Percentiles rank a stretch among this genome's conserved stretches.
These are phyloP conservation scores for Ornithorhynchus anatinus DNA, from an alignment of 2,113 vertebrate species.

Conservation along the genomic window DNA sequence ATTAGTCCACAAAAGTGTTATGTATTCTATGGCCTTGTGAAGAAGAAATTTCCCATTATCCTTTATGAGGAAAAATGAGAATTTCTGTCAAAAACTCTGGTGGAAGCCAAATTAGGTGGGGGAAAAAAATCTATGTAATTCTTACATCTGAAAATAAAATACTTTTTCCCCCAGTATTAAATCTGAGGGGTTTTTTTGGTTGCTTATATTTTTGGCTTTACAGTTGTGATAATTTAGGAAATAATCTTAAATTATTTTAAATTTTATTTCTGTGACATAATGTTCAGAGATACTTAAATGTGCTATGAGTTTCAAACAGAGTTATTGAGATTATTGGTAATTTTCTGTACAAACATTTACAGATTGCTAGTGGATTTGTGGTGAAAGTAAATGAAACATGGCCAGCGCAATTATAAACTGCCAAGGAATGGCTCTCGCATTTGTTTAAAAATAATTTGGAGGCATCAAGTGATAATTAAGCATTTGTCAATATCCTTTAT, in stretches of 20 bases:
- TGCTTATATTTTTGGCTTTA: background rate
- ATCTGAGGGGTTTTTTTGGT: conserved; percentile 6
- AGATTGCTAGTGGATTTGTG: conserved; percentile 45
- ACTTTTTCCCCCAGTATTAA: background rate
- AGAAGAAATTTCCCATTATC: too few relatives aligned
- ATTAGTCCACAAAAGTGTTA: too few relatives aligned
- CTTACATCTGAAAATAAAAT: background rate
- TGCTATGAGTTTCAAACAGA: conserved; percentile 18
- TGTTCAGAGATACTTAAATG: conserved; percentile 26
- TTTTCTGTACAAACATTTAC: conserved; percentile 25
- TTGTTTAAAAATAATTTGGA: conserved; percentile 26
- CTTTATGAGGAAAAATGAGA: background rate
- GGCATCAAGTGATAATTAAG: background rate
- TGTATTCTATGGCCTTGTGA: too few relatives aligned
- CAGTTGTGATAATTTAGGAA: background rate
- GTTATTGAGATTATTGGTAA: conserved; percentile 25
- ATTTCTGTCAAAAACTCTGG: background rate
- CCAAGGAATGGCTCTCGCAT: conserved; percentile 14
- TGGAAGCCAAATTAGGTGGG: background rate
- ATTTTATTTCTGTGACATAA: background rate
- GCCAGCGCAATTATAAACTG: conserved; percentile 12
- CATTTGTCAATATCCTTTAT: conserved; percentile 40
- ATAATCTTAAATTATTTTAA: conserved; percentile 7
- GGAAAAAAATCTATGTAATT: background rate
- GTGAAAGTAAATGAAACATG: conserved; percentile 28